Conservation (phyloP, 23 tunicate species). For the Styela clava region DNA sequence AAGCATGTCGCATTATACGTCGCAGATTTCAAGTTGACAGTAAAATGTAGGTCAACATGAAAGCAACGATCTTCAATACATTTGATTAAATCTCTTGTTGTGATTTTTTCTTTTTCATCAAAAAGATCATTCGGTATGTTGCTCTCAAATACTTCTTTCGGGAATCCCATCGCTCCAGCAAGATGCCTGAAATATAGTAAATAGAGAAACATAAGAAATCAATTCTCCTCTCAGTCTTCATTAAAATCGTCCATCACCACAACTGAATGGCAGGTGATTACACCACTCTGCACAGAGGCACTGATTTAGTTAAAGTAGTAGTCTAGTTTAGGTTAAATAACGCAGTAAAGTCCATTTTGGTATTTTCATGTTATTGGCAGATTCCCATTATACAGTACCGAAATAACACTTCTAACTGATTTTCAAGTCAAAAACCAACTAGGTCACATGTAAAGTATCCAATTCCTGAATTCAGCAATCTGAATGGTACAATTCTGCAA, state of each 20-base stretch:
- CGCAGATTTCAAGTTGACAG: constrained; percentile 73
- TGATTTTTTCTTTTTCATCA: not conserved
- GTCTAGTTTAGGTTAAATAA: not conserved
- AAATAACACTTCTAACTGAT: too few relatives aligned
- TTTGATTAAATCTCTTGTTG: constrained; percentile 21
- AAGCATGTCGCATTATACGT: constrained; percentile 49
- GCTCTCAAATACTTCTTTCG: constrained; percentile 36
- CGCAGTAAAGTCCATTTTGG: not conserved
- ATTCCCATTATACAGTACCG: too few relatives aligned
- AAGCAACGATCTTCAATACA: constrained; percentile 56
- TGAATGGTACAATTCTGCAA: not conserved
- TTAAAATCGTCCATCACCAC: too few relatives aligned
- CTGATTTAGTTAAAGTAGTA: not conserved
- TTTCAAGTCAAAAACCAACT: too few relatives aligned
- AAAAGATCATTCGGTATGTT: constrained; percentile 24
- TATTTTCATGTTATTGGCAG: not conserved
- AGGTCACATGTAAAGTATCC: too few relatives aligned
- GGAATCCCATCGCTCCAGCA: constrained; percentile 46
- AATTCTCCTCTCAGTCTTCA: not conserved
- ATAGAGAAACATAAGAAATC: not conserved
- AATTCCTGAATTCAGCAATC: too few relatives aligned
- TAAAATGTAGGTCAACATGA: constrained; percentile 54
- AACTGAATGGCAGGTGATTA: too few relatives aligned
- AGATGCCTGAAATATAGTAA: constrained; percentile 41
- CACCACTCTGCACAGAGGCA: too few relatives aligned